Conservation (phyloP, 2,888 invertebrate species). For the Drosophila pegasa region DNA sequence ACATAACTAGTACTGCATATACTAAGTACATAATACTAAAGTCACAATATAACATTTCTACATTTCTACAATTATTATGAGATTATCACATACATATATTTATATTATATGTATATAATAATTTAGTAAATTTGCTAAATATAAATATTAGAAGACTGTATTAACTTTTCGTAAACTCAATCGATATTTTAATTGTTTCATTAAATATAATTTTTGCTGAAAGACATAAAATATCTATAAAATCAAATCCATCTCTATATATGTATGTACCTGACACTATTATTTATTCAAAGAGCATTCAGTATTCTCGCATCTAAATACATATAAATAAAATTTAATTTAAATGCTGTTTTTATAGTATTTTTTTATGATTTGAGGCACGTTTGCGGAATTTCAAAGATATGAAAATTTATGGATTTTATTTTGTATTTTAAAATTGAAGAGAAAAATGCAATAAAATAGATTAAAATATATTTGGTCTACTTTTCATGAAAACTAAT, state of each 20-base stretch:
- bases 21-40: too few species aligned
- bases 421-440: background rate
- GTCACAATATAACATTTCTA: too few species aligned
- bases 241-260: slow-evolving; percentile 1
- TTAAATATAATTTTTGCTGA: background rate
- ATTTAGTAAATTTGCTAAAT: too few species aligned
- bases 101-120: too few species aligned
- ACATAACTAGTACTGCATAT: too few species aligned
- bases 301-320: background rate
- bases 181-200: too few species aligned
- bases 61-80: too few species aligned
- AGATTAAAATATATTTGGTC: background rate
- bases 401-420: slow-evolving; percentile 1
- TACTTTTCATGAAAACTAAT: background rate
- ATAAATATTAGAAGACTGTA: too few species aligned
- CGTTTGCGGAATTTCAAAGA: slow-evolving; percentile 13
- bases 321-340: background rate
- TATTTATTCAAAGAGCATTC: slow-evolving; percentile 11
- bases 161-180: too few species aligned
- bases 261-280: background rate
- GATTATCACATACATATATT: too few species aligned
- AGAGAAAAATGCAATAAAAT: background rate
- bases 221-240: background rate
- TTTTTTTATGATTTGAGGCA: slow-evolving; percentile 15
- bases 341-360: slow-evolving; percentile 9